Evolutionary conservation across 2,888 invertebrate species (phyloP), one percentile per base, ranked within the genome.

Genomic region (Ormyrus labotus): DNA sequence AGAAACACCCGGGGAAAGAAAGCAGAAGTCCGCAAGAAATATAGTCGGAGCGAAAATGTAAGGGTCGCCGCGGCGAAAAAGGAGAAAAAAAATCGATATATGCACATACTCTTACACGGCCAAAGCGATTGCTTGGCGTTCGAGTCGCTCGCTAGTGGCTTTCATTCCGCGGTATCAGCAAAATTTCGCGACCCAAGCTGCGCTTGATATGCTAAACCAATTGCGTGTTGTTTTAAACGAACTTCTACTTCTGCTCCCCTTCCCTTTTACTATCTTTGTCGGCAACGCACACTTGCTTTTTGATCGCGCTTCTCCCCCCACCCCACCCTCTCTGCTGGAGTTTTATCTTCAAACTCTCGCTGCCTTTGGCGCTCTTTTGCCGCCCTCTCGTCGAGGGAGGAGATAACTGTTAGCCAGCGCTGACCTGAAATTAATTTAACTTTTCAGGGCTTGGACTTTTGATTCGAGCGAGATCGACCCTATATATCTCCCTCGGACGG

Each of bases 341-440:
- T 34, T 34, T 34, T 34, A 34, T 34, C 34, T 34, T 34, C 34
- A 3, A 34, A 2, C 19, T 19, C 34, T 34, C 34, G 34, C 34
- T 34, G 34, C 34, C 34, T 34, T 34, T 34, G 34, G 34, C 3
- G 34, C 34, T 34, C 34, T 34, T 34, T 34, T 34, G 34, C 34
- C 34, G 4, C 34, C 34, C 34, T 4, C 34, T 4, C 34, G 34
- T 4, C 34, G 34, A 34, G 34, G 34, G 34, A 34, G 34, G 34
- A 34, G 51, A 67, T 67, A 67, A 67, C 67, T 34, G 67, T 51
- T 67, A 13, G 19, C 67, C 9, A 9, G 51, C 19, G 51, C 67
- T 50, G 51, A 67, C 51, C 67, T 51, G 67, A 67, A 67, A 67
- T 67, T 51, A 67, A 67, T 67, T 67, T 67, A 67, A 67, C 51